These are phyloP conservation scores for Tetramorium simillimum DNA, from an alignment of 1,140 invertebrate species.

Conservation along the genomic window DNA sequence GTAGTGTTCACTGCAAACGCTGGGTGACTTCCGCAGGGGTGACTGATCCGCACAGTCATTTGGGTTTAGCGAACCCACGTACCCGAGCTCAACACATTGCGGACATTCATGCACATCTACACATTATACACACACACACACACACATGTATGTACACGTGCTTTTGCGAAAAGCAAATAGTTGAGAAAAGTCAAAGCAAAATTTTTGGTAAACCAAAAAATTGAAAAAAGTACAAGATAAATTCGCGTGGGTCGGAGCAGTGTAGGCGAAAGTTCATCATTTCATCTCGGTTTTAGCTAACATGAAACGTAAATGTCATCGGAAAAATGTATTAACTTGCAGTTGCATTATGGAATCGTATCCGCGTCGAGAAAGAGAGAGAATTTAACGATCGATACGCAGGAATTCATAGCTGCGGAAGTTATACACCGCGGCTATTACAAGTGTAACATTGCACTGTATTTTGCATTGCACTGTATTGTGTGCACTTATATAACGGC, in stretches of 20 bases:
- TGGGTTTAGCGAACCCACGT: neutral
- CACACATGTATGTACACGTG: neutral
- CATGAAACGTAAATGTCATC: neutral
- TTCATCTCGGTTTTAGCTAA: neutral
- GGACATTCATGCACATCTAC: neutral
- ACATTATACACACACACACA: neutral
- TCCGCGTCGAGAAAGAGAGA: neutral
- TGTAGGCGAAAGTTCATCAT: neutral
- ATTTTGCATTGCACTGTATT: too few relatives aligned
- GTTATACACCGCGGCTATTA: neutral
- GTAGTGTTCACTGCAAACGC: neutral
- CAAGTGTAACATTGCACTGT: neutral
- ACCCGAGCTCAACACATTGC: neutral
- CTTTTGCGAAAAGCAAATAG: neutral
- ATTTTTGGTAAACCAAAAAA: neutral
- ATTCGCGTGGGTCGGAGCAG: neutral
- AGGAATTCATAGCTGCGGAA: neutral
- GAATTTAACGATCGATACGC: constrained; percentile 3
- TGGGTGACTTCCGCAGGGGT: neutral
- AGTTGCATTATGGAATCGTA: neutral
- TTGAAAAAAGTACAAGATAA: neutral
- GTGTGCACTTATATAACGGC: neutral
- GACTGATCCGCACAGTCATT: neutral
- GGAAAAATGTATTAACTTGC: constrained; percentile 18
- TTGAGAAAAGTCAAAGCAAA: neutral